phyloP scores from a whole-genome alignment of 1,140 invertebrate species.

The Micrasema longulum region DNA sequence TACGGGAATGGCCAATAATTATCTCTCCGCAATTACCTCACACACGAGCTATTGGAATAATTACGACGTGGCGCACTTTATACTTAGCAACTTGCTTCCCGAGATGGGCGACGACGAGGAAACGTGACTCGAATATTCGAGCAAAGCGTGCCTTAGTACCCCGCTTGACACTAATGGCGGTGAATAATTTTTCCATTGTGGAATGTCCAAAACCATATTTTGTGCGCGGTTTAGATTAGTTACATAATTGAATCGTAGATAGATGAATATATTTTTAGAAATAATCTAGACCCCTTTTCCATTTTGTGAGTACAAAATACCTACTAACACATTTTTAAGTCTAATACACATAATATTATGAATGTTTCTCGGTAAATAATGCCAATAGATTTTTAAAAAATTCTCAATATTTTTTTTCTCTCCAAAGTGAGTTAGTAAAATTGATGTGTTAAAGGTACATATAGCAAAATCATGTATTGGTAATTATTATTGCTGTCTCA shows the following conservation, averaged over 20 bases:
- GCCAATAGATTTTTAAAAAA: too few species aligned
- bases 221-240: background rate
- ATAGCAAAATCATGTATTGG: too few species aligned
- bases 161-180: background rate
- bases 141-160: conserved; percentile 53
- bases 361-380: too few species aligned
- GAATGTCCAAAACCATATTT: background rate
- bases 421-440: too few species aligned
- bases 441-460: too few species aligned
- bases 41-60: conserved; percentile 81
- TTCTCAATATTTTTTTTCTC: too few species aligned
- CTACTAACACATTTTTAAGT: too few species aligned
- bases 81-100: conserved; percentile 74
- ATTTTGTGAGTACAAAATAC: background rate
- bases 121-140: conserved; percentile 56
- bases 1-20: conserved; percentile 61
- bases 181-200: background rate
- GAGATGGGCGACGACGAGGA: conserved; percentile 28
- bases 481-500: too few species aligned
- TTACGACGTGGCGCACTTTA: conserved; percentile 77
- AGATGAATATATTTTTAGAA: too few species aligned
- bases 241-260: too few species aligned
- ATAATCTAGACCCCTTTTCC: background rate
- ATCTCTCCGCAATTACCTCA: conserved; percentile 75
- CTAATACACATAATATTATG: too few species aligned